Conservation (phyloP, 2,888 invertebrate species). For the Trachelus stipa region DNA sequence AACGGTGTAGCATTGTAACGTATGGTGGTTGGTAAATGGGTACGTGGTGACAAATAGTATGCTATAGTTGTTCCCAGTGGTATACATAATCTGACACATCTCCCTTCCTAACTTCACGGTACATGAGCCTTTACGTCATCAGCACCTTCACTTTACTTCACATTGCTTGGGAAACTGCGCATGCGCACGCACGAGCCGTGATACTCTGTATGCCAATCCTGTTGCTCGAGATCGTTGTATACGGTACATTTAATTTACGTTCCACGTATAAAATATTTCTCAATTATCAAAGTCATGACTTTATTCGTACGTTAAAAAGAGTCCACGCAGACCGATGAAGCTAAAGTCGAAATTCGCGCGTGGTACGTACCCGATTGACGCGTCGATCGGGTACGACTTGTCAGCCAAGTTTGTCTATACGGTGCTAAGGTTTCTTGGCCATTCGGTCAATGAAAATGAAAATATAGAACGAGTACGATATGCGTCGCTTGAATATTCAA, state of each 20-base stretch:
- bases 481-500: not conserved
- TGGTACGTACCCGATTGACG: not conserved
- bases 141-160: constrained; percentile 31
- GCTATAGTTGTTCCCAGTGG: not conserved
- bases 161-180: not conserved
- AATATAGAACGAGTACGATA: not conserved
- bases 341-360: not conserved
- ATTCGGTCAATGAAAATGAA: not conserved
- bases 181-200: not conserved
- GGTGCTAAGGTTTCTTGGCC: not conserved
- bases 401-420: not conserved
- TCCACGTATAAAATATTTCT: not conserved
- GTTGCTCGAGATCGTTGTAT: constrained; percentile 1
- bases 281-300: not conserved
- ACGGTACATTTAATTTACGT: not conserved
- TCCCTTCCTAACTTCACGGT: not conserved
- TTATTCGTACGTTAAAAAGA: not conserved
- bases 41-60: not conserved
- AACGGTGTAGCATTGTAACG: not conserved
- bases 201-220: constrained; percentile 14
- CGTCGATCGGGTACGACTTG: not conserved
- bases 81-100: not conserved
- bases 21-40: not conserved
- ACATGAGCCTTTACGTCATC: constrained; percentile 31
- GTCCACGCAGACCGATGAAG: not conserved